These are phyloP conservation scores for Amblyjoppa proteus DNA, from an alignment of 2,888 invertebrate genomes.

Conservation along the genomic window DNA sequence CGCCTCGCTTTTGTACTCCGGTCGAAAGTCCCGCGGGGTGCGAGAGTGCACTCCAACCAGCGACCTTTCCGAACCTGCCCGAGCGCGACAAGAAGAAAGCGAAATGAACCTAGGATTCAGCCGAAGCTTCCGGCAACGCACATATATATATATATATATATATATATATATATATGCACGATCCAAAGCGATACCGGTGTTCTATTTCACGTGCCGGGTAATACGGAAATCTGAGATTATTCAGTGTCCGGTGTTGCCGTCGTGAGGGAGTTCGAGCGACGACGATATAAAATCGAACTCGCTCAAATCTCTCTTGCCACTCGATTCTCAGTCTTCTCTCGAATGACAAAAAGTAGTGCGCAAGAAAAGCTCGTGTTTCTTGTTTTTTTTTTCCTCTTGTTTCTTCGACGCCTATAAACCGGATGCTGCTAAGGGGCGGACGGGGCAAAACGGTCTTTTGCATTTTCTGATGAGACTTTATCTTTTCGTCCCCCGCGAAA, in stretches of 20 bases:
- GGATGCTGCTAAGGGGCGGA: no score
- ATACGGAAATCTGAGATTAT: conserved; percentile 52
- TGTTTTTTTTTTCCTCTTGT: not conserved
- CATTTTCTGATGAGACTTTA: no score
- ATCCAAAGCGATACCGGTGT: not conserved
- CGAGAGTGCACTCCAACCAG: conserved; percentile 7
- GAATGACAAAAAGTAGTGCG: not conserved
- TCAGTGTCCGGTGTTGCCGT: conserved; percentile 38
- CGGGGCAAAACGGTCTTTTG: no score
- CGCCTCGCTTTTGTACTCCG: not conserved
- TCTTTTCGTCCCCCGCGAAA: no score
- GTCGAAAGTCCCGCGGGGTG: not conserved
- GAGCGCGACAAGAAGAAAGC: no score
- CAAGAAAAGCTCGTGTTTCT: not conserved
- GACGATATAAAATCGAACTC: conserved; percentile 44
- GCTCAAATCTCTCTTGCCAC: not conserved
- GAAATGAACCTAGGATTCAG: not conserved
- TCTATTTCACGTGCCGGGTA: conserved; percentile 8
- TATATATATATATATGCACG: not conserved
- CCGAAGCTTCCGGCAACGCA: not conserved
- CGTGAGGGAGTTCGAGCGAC: conserved; percentile 15
- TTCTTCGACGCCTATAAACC: not conserved
- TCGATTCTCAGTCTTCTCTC: conserved; percentile 12
- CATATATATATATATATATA: not conserved
- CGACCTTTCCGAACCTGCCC: not conserved